These are phyloP conservation scores for Naso thynnoides DNA, from an alignment of 2,797 vertebrate species.

Conservation along the genomic window DNA sequence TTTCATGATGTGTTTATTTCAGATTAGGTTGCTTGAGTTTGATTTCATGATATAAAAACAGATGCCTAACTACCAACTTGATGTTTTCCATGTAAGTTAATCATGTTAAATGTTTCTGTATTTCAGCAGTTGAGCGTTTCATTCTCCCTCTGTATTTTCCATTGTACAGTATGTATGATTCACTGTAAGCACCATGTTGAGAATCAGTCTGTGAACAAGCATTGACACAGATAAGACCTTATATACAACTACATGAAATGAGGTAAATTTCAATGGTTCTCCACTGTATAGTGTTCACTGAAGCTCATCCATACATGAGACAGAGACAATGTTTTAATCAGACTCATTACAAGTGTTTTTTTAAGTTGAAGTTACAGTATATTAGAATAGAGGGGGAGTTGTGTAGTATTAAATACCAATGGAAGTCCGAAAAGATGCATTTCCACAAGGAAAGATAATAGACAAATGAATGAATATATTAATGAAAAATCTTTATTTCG, in stretches of 20 bases:
- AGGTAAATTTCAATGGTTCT: not conserved
- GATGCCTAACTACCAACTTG: not conserved
- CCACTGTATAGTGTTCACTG: not conserved
- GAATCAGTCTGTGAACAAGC: no score
- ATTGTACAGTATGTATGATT: not conserved
- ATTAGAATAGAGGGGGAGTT: not conserved
- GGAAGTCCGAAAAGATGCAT: not conserved
- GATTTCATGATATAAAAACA: constrained; percentile 27
- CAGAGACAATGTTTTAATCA: not conserved
- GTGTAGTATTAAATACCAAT: not conserved
- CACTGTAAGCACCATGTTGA: not conserved
- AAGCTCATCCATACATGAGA: not conserved
- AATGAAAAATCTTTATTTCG: no score
- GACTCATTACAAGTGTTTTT: not conserved
- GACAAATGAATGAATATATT: no score
- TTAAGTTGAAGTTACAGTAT: not conserved
- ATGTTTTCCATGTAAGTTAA: not conserved
- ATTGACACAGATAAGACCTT: not conserved
- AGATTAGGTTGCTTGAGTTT: constrained; percentile 27
- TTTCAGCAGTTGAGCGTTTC: not conserved
- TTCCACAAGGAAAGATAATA: no score
- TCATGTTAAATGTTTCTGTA: not conserved
- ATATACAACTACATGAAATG: not conserved
- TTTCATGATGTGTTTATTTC: constrained; percentile 34
- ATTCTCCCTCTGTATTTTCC: not conserved